Conservation (phyloP, 2,797 vertebrate genomes). For the Sebastes minor region DNA sequence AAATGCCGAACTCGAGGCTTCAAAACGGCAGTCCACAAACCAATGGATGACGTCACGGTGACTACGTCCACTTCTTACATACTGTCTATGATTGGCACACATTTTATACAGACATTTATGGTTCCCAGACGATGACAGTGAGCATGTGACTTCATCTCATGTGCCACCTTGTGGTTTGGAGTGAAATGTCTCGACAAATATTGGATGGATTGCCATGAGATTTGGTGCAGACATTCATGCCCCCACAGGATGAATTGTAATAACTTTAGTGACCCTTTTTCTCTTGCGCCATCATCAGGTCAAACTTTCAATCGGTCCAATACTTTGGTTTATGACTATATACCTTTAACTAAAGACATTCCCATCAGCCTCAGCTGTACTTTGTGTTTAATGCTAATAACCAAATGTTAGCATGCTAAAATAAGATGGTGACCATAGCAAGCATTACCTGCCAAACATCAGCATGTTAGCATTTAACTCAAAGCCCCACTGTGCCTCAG, state of each 20-base stretch:
- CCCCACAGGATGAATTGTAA: no score
- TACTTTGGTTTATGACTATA: no score
- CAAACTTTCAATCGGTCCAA: no score
- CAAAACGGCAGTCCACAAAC: not conserved
- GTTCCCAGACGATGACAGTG: no score
- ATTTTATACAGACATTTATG: no score
- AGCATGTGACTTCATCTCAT: no score
- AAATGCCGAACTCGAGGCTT: not conserved
- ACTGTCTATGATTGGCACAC: not conserved
- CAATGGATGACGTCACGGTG: rapidly evolving
- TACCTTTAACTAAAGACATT: not conserved
- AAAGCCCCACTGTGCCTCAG: not conserved
- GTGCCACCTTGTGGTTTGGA: no score
- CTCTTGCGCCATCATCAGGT: no score
- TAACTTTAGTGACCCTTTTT: rapidly evolving
- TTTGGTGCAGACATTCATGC: no score
- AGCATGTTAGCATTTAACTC: not conserved
- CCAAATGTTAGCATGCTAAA: not conserved
- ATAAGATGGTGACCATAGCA: not conserved
- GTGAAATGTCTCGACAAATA: no score
- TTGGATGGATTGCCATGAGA: no score
- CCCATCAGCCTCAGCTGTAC: not conserved
- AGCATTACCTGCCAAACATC: not conserved
- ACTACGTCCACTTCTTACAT: not conserved
- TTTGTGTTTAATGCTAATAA: not conserved